Conservation (phyloP, 37 sponge, comb jelly and placozoan genomes). For the Petrosia ficiformis region DNA sequence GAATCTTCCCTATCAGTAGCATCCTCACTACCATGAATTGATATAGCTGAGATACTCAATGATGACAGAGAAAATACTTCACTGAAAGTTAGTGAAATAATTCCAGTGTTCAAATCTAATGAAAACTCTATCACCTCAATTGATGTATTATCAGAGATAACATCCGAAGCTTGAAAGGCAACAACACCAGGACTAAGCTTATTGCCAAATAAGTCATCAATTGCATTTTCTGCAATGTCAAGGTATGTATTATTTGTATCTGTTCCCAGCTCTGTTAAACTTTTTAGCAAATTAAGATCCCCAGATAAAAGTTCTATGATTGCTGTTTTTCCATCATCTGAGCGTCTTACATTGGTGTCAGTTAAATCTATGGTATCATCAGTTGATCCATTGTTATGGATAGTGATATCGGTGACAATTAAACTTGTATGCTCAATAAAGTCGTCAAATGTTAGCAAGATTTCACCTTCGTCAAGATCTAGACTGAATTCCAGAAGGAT, state of each 20-base stretch:
- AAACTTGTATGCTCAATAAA: constrained; percentile 53
- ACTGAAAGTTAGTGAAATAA: constrained; percentile 45
- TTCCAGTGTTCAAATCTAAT: constrained; percentile 74
- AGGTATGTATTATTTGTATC: constrained; percentile 59
- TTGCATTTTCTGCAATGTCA: constrained; percentile 32
- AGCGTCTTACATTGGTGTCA: constrained; percentile 37
- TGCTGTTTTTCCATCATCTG: constrained; percentile 45
- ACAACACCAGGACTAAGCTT: constrained; percentile 25
- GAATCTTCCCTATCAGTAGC: constrained; percentile 28
- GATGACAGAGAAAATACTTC: constrained; percentile 41
- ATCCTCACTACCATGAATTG: constrained; percentile 63
- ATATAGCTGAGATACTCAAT: constrained; percentile 44
- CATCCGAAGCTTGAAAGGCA: constrained; percentile 48
- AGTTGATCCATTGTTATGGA: constrained; percentile 48
- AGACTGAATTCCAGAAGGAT: constrained; percentile 49
- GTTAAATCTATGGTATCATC: not conserved
- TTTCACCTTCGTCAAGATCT: constrained; percentile 46
- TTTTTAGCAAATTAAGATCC: constrained; percentile 68
- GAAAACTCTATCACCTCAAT: constrained; percentile 47
- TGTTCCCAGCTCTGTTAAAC: constrained; percentile 39
- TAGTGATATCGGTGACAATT: constrained; percentile 10
- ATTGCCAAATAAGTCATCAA: constrained; percentile 65
- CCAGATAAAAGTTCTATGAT: constrained; percentile 27
- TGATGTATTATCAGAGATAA: constrained; percentile 47
- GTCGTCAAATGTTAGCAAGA: constrained; percentile 74